Evolutionary conservation across 92 coral and sea anemone genomes (phyloP), one percentile per base, ranked within the genome.

Genomic region (Plumapathes pennacea): DNA sequence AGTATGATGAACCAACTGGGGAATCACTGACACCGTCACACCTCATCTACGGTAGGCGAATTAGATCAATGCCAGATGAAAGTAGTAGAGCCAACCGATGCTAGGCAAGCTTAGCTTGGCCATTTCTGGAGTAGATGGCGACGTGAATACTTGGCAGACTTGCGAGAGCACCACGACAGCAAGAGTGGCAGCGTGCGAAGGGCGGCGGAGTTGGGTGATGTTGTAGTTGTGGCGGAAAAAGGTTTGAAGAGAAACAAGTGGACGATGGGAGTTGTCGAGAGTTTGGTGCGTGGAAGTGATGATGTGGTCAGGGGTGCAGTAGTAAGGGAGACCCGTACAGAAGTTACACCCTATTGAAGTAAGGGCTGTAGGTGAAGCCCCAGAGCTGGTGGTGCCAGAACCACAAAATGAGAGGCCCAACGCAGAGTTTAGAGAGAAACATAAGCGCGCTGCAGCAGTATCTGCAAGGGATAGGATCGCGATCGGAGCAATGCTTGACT

Each of bases 261-360:
- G 64, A 57, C 21, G 50, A 57, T 38, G 49, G 47, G 15, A 24
- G 29, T n/a, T 22, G 32, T 32, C 6, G 62, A 25, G 25, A 39
- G 41, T 34, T 36, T 57, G 25, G 20, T 37, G 5, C 12, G 10
- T 2, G 40, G 60, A 5, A 25, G n/a, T 4, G 60, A 52, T 29
- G 38, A 18, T 33, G 37, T 22, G 50, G 24, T 3, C 18, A 30
- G 49, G 1, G 49, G 25, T 22, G 64, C 49, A 8, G 26, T 9
- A 23, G 49, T 57, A 24, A 37, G 23, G 42, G 23, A 8, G 2
- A 32, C 24, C 14, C 4, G 43, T 4, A 47, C 23, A 33, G 19
- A 12, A 6, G 54, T 11, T 23, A 9, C 49, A 20, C 49, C 4
- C n/a, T n/a, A n/a, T n/a, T n/a, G n/a, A n/a, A n/a, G n/a, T n/a